Percentiles rank a stretch among this genome's conserved stretches.
These are phyloP conservation scores for Rafetus swinhoei DNA, from an alignment of 2,113 vertebrate genomes.

Conservation along the genomic window DNA sequence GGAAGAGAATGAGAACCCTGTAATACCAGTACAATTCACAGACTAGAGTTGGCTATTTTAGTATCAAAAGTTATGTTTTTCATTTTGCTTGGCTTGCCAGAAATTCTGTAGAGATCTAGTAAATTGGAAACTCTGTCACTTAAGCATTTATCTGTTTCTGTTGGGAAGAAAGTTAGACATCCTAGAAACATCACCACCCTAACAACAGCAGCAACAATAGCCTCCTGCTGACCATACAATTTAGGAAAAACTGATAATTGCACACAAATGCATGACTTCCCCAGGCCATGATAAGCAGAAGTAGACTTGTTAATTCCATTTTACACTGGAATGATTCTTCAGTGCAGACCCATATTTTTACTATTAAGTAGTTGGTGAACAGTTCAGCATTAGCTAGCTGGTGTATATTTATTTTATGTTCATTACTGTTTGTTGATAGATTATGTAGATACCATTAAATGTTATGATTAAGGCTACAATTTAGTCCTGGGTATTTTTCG, in stretches of 20 bases:
- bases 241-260: slow-evolving; percentile 1
- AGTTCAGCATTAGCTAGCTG: neutral
- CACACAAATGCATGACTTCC: neutral
- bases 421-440: slow-evolving; percentile 2
- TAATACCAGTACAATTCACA: neutral
- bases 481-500: too few relatives aligned
- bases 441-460: slow-evolving; percentile 13
- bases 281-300: neutral
- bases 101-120: slow-evolving; percentile 14
- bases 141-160: slow-evolving; percentile 44
- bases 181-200: neutral
- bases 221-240: neutral
- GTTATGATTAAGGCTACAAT: neutral
- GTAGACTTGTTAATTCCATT: neutral
- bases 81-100: slow-evolving; percentile 49
- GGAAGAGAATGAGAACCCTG: neutral
- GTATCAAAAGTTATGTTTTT: slow-evolving; percentile 51
- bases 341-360: slow-evolving; percentile 11
- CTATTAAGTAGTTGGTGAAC: neutral
- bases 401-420: neutral
- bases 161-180: slow-evolving; percentile 37
- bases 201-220: neutral
- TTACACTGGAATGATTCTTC: neutral
- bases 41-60: slow-evolving; percentile 46
- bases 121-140: slow-evolving; percentile 56